Evolutionary conservation across 2,888 invertebrate species (phyloP).

Genomic region (Andrena fulva): DNA sequence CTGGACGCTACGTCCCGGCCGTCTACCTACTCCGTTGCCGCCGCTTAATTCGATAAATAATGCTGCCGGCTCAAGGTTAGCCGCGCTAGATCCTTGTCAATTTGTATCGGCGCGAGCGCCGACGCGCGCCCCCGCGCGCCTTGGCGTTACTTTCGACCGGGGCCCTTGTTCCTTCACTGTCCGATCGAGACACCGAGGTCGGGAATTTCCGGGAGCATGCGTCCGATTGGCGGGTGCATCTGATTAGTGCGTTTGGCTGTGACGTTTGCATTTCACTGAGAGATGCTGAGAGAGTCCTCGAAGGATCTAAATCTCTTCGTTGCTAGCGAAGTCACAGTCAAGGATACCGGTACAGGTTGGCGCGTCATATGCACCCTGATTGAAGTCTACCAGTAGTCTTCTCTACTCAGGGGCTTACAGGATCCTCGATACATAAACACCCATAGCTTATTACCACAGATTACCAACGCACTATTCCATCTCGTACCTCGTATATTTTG

Average conservation of each 20-base stretch:
- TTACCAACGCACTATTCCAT: too few species aligned
- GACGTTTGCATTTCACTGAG: conserved; percentile 2
- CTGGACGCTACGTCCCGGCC: conserved; percentile 72
- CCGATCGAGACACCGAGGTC: conserved; percentile 10
- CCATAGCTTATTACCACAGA: too few species aligned
- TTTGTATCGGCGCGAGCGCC: conserved; percentile 50
- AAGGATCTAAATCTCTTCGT: neutral
- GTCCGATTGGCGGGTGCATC: conserved; percentile 1
- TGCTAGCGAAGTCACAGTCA: neutral
- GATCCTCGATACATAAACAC: too few species aligned
- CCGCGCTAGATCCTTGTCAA: conserved; percentile 63
- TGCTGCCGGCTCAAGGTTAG: conserved; percentile 74
- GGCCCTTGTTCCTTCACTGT: neutral
- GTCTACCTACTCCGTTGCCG: conserved; percentile 70
- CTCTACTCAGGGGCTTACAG: too few species aligned
- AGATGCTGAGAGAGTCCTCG: neutral
- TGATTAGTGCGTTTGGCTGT: neutral
- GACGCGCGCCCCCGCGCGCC: neutral
- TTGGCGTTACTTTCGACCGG: conserved; percentile 14
- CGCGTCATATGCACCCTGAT: too few species aligned
- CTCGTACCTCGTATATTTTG: too few species aligned
- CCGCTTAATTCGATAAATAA: conserved; percentile 77
- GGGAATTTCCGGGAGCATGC: conserved; percentile 12
- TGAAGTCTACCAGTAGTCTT: too few species aligned
- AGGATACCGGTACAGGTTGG: too few species aligned